Percentiles rank a stretch among this genome's conserved stretches.
These are phyloP conservation scores for Microtus pennsylvanicus DNA, from an alignment of 2,113 vertebrate species.

Conservation along the genomic window DNA sequence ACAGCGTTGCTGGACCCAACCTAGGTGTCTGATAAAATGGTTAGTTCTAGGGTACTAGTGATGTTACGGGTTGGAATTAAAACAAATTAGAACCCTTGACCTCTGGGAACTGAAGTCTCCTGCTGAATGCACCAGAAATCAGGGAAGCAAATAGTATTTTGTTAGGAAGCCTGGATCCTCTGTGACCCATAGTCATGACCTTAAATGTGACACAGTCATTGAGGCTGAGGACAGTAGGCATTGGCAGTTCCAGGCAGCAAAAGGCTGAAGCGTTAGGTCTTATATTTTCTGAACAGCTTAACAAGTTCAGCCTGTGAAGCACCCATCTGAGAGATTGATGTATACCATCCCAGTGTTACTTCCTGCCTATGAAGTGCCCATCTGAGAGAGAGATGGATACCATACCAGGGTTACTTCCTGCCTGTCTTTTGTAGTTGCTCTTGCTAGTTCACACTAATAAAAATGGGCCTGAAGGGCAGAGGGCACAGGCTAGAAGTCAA, in stretches of 20 bases:
- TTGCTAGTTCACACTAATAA: not conserved
- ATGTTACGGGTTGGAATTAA: not conserved
- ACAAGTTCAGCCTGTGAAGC: not conserved
- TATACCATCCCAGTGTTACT: not conserved
- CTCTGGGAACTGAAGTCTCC: conserved; percentile 38
- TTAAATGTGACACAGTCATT: conserved; percentile 17
- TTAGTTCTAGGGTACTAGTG: not conserved
- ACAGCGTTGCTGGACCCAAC: not conserved
- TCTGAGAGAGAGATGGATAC: not conserved
- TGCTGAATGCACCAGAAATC: conserved; percentile 34
- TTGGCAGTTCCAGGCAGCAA: not conserved
- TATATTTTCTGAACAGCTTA: not conserved
- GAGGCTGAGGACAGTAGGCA: not conserved
- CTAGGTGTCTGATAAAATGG: conserved; percentile 59
- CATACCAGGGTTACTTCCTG: not conserved
- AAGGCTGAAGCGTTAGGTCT: not conserved
- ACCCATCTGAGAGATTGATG: not conserved
- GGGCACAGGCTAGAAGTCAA: not conserved
- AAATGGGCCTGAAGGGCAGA: conserved; percentile 22
- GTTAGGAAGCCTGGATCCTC: conserved; percentile 45
- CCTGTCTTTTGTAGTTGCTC: not conserved
- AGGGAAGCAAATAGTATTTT: conserved; percentile 63
- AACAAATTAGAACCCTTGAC: not conserved
- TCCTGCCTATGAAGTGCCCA: not conserved
- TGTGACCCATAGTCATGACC: not conserved